Evolutionary conservation across 1,140 invertebrate genomes (phyloP).

Genomic region (Melipona quadrifasciata): DNA sequence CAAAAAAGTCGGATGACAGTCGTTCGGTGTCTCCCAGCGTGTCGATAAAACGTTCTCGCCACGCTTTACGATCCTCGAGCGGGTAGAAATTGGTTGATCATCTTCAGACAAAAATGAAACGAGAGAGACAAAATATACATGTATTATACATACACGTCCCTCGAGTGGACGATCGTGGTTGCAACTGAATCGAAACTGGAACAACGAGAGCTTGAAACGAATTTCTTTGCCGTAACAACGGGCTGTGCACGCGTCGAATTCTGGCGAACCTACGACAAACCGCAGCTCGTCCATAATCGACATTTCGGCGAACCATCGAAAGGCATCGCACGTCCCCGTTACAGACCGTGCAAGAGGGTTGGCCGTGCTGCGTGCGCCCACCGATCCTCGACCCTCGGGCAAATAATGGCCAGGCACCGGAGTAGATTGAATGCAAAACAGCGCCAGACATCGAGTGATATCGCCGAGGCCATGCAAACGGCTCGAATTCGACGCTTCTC

Average conservation of each 20-base stretch:
- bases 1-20: background rate
- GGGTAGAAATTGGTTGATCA: conserved; percentile 1
- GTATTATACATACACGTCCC: background rate
- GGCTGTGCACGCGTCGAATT: background rate
- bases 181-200: background rate
- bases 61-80: background rate
- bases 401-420: conserved; percentile 37
- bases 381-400: background rate
- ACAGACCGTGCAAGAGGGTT: conserved; percentile 9
- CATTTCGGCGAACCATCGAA: conserved; percentile 30
- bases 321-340: conserved; percentile 29
- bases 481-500: conserved; percentile 24
- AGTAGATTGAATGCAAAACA: conserved; percentile 50
- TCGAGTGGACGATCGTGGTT: background rate
- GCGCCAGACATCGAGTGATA: conserved; percentile 15
- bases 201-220: background rate
- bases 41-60: conserved; percentile 17
- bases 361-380: background rate
- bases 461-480: background rate
- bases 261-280: conserved; percentile 23
- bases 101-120: background rate
- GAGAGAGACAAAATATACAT: no score
- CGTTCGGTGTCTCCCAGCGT: background rate
- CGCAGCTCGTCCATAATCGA: conserved; percentile 21
- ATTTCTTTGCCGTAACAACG: background rate